Evolutionary conservation across 2,888 invertebrate species (phyloP), one percentile per base, ranked within the genome.

Genomic region (Calliphora vomitoria): DNA sequence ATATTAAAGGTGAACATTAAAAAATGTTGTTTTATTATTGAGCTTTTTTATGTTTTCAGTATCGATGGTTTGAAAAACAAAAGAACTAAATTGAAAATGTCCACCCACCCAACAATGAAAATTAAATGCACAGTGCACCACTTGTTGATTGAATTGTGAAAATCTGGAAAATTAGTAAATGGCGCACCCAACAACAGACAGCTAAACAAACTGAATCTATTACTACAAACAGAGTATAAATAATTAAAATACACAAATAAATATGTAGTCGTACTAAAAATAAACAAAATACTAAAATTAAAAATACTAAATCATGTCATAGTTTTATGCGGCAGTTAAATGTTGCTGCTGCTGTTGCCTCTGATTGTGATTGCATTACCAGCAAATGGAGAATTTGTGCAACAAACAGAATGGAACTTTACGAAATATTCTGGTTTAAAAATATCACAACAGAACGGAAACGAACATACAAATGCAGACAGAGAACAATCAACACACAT

Each of bases 71-170:
- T 47, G 35, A 47, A 75, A 66, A 38, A 47, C 47, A 69, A 69
- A 75, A 72, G 31, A 50, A 74, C 41, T 31, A 31, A 86, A 78
- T 72, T 82, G 25, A 75, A 60, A 75, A 50, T 66, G 25, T 82
- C 76, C 82, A 82, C 82, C 78, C 82, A 82, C 82, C 74, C 74
- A 38, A 35, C 38, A 50, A 31, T 50, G 53, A 18, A 41, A 31
- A 20, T 20, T 55, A 20, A 68, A 66, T 68, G 31, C 13, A 60
- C 53, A 55, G 18, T 31, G 25, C 69, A 80, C 75, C 79, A 82
- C 86, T 82, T 86, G 86, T 79, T 86, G 78, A 74, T 74, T 74
- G 35, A 86, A 74, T 86, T 86, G 82, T 82, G 78, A 78, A 82
- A 78, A 68, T 44, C 18, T 75, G 69, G 62, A 76, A 76, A 85